Percentiles rank a stretch among this genome's conserved stretches.
These are phyloP conservation scores for Cryptomyrus ogoouensis DNA, from an alignment of 2,113 vertebrate species.

Conservation along the genomic window DNA sequence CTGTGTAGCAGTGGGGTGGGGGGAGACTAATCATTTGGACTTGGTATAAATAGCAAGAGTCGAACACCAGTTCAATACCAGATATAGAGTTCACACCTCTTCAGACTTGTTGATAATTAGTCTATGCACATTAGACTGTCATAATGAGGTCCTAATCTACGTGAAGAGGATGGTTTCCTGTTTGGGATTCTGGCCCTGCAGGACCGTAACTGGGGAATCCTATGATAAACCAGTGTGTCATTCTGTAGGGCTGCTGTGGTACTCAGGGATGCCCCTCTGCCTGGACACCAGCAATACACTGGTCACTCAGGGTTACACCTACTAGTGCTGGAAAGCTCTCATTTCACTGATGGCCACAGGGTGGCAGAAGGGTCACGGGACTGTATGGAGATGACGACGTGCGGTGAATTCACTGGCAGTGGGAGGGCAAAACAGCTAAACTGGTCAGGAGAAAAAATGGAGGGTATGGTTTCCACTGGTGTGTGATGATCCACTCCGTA, in stretches of 20 bases:
- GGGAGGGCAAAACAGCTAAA: neutral
- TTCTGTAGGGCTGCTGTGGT: neutral
- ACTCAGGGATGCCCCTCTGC: neutral
- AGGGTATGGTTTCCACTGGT: neutral
- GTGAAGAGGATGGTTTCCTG: neutral
- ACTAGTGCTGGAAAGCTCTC: neutral
- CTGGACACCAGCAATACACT: neutral
- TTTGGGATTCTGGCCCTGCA: neutral
- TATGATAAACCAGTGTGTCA: neutral
- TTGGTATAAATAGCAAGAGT: neutral
- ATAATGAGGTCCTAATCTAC: neutral
- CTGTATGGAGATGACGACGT: too few relatives aligned
- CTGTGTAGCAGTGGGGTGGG: neutral
- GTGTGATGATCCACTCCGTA: neutral
- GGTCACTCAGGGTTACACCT: neutral
- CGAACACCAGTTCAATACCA: neutral
- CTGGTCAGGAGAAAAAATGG: neutral
- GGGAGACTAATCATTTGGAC: neutral
- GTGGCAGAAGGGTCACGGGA: conserved; percentile 24
- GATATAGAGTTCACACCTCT: neutral
- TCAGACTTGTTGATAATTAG: neutral
- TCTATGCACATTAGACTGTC: neutral
- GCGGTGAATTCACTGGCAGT: neutral
- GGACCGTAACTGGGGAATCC: neutral
- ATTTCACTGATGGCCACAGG: conserved; percentile 23